Conservation (phyloP, 2,888 invertebrate species). For the Drosophila vallismaia region DNA sequence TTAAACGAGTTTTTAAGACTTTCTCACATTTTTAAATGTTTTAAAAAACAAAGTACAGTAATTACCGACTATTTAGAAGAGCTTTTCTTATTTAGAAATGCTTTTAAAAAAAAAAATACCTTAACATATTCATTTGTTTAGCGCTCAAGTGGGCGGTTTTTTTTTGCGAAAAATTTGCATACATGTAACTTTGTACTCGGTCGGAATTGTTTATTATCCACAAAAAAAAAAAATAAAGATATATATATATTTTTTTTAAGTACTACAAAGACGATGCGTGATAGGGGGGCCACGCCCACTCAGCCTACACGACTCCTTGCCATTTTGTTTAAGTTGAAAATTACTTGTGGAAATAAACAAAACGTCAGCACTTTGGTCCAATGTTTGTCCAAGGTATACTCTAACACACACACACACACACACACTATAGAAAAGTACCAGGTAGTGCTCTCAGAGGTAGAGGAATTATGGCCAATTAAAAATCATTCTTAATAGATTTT, state of each 20-base stretch:
- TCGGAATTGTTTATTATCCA: neutral
- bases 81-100: neutral
- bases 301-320: slow-evolving; percentile 1
- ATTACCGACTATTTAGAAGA: neutral
- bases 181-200: slow-evolving; percentile 8
- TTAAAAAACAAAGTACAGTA: no score
- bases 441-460: slow-evolving; percentile 26
- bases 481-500: slow-evolving; percentile 54
- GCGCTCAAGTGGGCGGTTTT: neutral
- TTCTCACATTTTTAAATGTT: no score
- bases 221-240: slow-evolving; percentile 2
- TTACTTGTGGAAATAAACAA: slow-evolving; percentile 26
- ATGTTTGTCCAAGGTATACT: slow-evolving; percentile 7
- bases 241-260: slow-evolving; percentile 1
- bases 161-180: slow-evolving; percentile 22
- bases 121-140: slow-evolving; percentile 10
- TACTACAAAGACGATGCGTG: slow-evolving; percentile 25
- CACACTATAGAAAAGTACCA: neutral
- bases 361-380: slow-evolving; percentile 18
- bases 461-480: slow-evolving; percentile 63
- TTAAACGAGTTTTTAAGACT: no score
- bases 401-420: no score
- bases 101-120: slow-evolving; percentile 15
- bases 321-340: neutral
- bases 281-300: slow-evolving; percentile 14